Conservation (phyloP, 1,140 invertebrate species). For the Panagrolaimus sp. region DNA sequence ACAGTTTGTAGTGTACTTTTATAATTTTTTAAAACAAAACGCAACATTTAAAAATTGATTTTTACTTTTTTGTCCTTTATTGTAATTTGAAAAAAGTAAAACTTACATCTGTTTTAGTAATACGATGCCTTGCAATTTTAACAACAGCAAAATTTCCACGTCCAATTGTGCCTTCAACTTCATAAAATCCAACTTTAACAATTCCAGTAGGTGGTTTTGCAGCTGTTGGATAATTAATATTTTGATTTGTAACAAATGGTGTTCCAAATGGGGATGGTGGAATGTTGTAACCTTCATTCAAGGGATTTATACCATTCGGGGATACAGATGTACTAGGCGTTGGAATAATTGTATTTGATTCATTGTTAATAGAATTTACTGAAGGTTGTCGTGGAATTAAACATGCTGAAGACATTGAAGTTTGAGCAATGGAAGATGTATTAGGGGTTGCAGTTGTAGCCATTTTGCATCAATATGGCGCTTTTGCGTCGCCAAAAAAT, state of each 20-base stretch:
- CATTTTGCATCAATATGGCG: too few relatives aligned
- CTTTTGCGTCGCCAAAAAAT: too few relatives aligned
- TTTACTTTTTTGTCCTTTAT: too few relatives aligned
- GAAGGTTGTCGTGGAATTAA: too few relatives aligned
- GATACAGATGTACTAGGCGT: too few relatives aligned
- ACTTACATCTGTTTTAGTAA: constrained; percentile 86
- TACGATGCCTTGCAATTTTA: constrained; percentile 83
- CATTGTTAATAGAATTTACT: too few relatives aligned
- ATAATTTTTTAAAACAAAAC: not conserved
- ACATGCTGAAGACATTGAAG: too few relatives aligned
- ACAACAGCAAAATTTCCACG: constrained; percentile 95
- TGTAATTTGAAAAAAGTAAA: constrained; percentile 16
- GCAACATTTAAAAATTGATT: too few relatives aligned
- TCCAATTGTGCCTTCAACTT: constrained; percentile 87
- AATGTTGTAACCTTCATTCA: not conserved
- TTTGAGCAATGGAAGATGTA: too few relatives aligned
- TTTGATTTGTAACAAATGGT: not conserved
- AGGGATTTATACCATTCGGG: too few relatives aligned
- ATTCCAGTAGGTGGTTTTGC: constrained; percentile 13
- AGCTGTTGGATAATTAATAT: not conserved
- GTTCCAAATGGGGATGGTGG: not conserved
- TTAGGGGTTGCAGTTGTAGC: too few relatives aligned
- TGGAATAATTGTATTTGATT: too few relatives aligned
- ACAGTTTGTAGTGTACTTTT: not conserved
- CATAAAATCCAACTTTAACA: constrained; percentile 79